Conservation (phyloP, 2,797 vertebrate genomes). For the Dryobates pubescens region DNA sequence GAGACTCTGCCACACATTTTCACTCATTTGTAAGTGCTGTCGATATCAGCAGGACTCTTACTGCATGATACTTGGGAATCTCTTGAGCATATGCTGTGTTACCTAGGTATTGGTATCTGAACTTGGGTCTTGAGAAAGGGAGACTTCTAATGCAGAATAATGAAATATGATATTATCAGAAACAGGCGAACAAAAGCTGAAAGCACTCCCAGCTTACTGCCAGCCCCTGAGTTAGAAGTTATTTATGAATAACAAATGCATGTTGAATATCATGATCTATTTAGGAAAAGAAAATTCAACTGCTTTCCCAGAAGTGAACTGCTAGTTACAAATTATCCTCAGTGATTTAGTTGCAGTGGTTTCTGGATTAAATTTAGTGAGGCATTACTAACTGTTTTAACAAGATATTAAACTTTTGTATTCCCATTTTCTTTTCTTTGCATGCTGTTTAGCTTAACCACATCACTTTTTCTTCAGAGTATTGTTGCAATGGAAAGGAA, state of each 20-base stretch:
- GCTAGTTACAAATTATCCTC: background rate
- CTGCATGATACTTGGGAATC: background rate
- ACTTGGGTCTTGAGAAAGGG: background rate
- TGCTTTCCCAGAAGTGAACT: background rate
- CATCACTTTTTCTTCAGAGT: constrained; percentile 26
- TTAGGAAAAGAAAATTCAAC: background rate
- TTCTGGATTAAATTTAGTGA: background rate
- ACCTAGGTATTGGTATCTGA: background rate
- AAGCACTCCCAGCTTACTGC: background rate
- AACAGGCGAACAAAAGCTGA: background rate
- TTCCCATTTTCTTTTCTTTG: background rate
- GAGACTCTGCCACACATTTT: background rate
- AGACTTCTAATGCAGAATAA: background rate
- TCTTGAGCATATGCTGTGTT: background rate
- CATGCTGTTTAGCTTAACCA: constrained; percentile 45
- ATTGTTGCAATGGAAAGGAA: constrained; percentile 67
- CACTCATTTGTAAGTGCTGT: background rate
- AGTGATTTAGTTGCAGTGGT: background rate
- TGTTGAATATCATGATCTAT: background rate
- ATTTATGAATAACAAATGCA: background rate
- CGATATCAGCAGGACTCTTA: background rate
- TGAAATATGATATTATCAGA: background rate
- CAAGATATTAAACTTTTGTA: background rate
- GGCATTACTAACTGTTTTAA: background rate
- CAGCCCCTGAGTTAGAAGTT: background rate